Evolutionary conservation across 30 jellyfish, hydroid and myxozoan species (phyloP), one percentile per base, ranked within the genome.

Genomic region (Clytia hemisphaerica): DNA sequence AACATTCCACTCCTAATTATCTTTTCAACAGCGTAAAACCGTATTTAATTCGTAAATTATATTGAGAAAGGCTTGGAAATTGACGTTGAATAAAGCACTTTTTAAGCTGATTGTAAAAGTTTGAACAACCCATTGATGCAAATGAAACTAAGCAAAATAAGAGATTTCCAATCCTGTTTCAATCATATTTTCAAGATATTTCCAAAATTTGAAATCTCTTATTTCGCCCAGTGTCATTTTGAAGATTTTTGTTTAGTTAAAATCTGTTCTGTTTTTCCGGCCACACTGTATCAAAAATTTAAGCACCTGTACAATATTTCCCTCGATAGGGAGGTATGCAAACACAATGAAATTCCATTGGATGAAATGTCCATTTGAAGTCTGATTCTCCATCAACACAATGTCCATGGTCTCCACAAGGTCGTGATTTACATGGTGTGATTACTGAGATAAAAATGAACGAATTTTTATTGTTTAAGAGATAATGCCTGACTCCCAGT

Each of bases 281-380:
- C 37, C 27, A 24, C 37, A n/a, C 37, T 0, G 19, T 16, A 16
- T 12, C 0, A 0, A 42, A 12, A 42, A 9, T 42, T 42, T 42
- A 9, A n/a, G n/a, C 65, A 89, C 98, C 66, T 72, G 76, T 87
- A 58, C 98, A 89, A 28, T 72, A 37, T 51, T 60, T 79, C 29
- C 98, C 98, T 28, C 47, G 66, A 71, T 77, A 89, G 4, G 94
- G 92, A 37, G 95, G 88, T 51, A 54, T 76, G 84, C 98, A 89
- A 2, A 79, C 35, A 61, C 98, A 89, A 70, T 80, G 82, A 82
- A 64, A 89, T 67, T 89, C 95, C 72, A 82, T 40, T 42, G 93
- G 93, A 14, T 84, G 85, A 40, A 75, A 82, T 0, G 89, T 27
- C 98, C 98, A 89, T 27, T 66, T 78, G 71, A 64, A 89, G 18